Evolutionary conservation across 2,113 vertebrate species (phyloP).

Genomic region (Falcunculus frontatus): DNA sequence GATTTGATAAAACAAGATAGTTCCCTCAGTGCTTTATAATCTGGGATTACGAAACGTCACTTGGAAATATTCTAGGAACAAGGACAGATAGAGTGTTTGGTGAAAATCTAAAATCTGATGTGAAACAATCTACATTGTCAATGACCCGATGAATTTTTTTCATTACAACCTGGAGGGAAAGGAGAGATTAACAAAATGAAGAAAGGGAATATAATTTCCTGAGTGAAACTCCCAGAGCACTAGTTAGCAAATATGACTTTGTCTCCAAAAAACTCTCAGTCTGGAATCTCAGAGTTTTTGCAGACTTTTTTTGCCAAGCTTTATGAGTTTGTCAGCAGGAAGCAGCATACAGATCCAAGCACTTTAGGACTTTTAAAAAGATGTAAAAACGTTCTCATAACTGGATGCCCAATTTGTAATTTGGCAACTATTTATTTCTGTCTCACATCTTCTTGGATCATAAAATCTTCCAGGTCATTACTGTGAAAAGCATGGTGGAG

Average conservation of each 20-base stretch:
- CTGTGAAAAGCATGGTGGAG: not conserved
- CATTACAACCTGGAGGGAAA: not conserved
- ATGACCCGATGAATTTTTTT: not conserved
- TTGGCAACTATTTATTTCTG: slow-evolving; percentile 3
- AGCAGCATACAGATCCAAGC: not conserved
- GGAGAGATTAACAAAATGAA: not conserved
- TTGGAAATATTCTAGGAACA: not conserved
- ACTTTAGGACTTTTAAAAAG: slow-evolving; percentile 7
- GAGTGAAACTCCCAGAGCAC: not conserved
- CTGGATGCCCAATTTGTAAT: not conserved
- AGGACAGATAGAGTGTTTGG: not conserved
- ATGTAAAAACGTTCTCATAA: slow-evolving; percentile 22
- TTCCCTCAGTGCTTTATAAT: not conserved
- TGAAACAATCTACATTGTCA: not conserved
- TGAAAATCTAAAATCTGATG: not conserved
- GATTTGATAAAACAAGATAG: not conserved
- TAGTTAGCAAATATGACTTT: not conserved
- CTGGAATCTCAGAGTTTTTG: slow-evolving; percentile 1
- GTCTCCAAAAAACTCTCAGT: slow-evolving; percentile 11
- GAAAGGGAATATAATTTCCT: slow-evolving; percentile 33
- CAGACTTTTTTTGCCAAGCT: slow-evolving; percentile 3
- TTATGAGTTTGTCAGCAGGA: slow-evolving; percentile 22
- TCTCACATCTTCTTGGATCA: slow-evolving; percentile 13
- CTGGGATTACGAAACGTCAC: not conserved
- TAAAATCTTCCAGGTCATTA: slow-evolving; percentile 13